A percentile compares a stretch with the other conserved stretches of the same genome.
These are phyloP conservation scores for Otus sunia DNA, from an alignment of 2,113 vertebrate genomes.

Conservation along the genomic window DNA sequence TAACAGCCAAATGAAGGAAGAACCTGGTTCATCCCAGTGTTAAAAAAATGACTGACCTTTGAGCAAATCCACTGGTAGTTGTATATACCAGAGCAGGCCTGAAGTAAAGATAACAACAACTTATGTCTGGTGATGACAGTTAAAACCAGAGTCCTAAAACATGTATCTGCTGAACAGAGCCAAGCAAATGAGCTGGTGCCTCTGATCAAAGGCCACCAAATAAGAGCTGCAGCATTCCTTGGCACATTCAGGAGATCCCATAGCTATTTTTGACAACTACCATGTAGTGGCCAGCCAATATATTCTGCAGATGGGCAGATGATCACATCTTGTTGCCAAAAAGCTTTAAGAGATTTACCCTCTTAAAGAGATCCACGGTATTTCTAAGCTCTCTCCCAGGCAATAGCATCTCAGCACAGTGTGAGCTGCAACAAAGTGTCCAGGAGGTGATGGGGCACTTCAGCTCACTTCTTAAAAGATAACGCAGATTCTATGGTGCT, in stretches of 20 bases:
- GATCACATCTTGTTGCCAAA: slow-evolving; percentile 13
- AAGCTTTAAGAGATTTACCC: not conserved
- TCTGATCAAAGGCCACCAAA: slow-evolving; percentile 31
- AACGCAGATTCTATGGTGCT: not conserved
- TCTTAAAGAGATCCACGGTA: not conserved
- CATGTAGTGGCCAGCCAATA: not conserved
- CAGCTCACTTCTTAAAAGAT: not conserved
- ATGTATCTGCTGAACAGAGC: not conserved
- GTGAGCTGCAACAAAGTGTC: not conserved
- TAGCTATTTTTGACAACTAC: slow-evolving; percentile 41
- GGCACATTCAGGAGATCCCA: not conserved
- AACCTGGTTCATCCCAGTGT: not conserved
- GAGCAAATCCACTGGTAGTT: not conserved
- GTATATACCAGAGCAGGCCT: not conserved
- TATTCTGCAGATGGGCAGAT: slow-evolving; percentile 17
- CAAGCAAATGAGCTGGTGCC: slow-evolving; percentile 1
- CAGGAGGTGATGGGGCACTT: not conserved
- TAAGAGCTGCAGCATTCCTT: slow-evolving; percentile 31
- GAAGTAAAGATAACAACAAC: not conserved
- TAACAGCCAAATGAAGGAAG: not conserved
- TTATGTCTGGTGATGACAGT: not conserved
- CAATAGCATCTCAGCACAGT: not conserved
- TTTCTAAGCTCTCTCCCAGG: not conserved
- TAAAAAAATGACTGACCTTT: not conserved
- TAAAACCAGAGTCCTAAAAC: not conserved